These are phyloP conservation scores for Danaus plexippus DNA, from an alignment of 1,140 invertebrate genomes.

Conservation along the genomic window DNA sequence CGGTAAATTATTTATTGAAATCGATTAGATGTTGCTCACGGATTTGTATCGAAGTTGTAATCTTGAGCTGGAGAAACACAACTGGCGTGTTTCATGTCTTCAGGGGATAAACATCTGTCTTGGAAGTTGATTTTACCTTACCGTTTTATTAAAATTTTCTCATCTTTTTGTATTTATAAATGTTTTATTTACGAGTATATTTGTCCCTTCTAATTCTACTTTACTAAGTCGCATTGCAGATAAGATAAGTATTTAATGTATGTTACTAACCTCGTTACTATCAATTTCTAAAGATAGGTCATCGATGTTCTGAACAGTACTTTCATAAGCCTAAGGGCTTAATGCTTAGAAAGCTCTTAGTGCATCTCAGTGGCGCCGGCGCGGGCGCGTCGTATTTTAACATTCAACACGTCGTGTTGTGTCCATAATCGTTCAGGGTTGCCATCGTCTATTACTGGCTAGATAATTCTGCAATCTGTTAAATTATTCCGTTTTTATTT, in stretches of 20 bases:
- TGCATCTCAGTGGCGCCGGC: conserved; percentile 29
- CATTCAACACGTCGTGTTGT: conserved; percentile 45
- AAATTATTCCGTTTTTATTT: too few relatives aligned
- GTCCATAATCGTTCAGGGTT: conserved; percentile 30
- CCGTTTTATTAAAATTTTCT: too few relatives aligned
- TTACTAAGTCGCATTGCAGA: too few relatives aligned
- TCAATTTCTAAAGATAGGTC: background rate
- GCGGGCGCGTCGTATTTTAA: conserved; percentile 45
- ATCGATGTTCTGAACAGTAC: too few relatives aligned
- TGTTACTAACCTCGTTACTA: conserved; percentile 1
- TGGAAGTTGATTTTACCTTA: background rate
- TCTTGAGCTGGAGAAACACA: conserved; percentile 34
- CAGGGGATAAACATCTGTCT: conserved; percentile 17
- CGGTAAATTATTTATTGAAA: conserved; percentile 22
- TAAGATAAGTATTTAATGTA: conserved; percentile 3
- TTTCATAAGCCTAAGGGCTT: background rate
- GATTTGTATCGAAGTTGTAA: conserved; percentile 54
- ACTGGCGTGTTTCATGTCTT: conserved; percentile 25
- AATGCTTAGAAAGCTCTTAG: conserved; percentile 18
- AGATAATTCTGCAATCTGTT: too few relatives aligned
- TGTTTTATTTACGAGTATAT: too few relatives aligned
- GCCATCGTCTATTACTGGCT: background rate
- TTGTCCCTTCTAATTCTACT: too few relatives aligned
- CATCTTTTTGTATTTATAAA: too few relatives aligned
- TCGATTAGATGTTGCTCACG: conserved; percentile 51